phyloP scores from a whole-genome alignment of 2,113 vertebrate genomes.

The Bambusicola thoracicus region DNA sequence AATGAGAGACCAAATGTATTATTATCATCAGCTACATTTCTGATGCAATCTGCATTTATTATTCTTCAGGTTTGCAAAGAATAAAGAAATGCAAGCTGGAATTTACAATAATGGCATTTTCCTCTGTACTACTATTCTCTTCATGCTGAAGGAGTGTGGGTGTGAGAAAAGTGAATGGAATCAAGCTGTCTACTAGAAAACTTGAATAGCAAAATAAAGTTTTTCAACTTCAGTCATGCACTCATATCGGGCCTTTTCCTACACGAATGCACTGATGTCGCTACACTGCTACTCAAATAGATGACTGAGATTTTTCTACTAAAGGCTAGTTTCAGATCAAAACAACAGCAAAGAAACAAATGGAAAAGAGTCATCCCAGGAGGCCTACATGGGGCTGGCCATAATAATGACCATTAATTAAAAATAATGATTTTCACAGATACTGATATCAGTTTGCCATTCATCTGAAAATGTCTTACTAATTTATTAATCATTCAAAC shows the following conservation, averaged over 20 bases:
- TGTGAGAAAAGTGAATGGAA: neutral
- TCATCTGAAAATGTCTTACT: neutral
- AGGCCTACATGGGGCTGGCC: neutral
- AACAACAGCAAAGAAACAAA: neutral
- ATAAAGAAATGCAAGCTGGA: neutral
- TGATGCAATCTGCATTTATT: constrained; percentile 55
- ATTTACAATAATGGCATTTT: neutral
- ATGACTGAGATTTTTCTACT: neutral
- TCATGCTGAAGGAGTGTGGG: neutral
- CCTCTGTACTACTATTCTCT: neutral
- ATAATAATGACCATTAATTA: neutral
- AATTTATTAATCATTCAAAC: neutral
- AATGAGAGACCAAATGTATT: constrained; percentile 49
- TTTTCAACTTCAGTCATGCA: neutral
- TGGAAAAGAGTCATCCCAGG: neutral
- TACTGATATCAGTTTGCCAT: neutral
- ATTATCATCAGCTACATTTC: constrained; percentile 21
- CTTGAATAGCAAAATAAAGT: neutral
- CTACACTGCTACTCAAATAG: neutral
- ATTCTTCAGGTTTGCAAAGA: constrained; percentile 28
- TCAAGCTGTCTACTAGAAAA: neutral
- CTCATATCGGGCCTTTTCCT: neutral
- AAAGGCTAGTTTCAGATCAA: neutral
- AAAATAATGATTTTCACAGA: neutral
- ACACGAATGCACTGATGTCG: neutral